Evolutionary conservation across 2,113 vertebrate genomes (phyloP).

Genomic region (Dromaius novaehollandiae): DNA sequence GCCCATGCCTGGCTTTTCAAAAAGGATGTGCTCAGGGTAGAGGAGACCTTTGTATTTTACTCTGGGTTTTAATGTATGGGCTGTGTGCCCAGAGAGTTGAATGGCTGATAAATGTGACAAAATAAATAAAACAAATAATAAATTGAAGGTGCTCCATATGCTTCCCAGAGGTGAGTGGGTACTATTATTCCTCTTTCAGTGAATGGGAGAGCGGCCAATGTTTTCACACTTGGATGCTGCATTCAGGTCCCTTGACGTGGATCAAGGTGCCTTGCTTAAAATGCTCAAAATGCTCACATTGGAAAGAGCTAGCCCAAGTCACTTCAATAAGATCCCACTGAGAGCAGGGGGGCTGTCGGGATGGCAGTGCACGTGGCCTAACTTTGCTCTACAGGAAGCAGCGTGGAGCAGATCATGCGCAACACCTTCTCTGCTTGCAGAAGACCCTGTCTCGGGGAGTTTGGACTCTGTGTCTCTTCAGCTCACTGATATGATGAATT

Average conservation of each 20-base stretch:
- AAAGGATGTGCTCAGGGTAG: constrained; percentile 1
- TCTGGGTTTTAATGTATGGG: constrained; percentile 46
- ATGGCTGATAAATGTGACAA: constrained; percentile 61
- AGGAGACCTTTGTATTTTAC: constrained; percentile 24
- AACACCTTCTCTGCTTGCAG: not conserved
- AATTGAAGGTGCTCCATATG: constrained; percentile 2
- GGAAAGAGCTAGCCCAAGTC: not conserved
- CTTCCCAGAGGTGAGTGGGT: constrained; percentile 28
- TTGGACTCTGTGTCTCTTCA: not conserved
- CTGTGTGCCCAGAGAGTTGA: constrained; percentile 24
- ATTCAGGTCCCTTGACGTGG: not conserved
- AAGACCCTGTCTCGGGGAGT: not conserved
- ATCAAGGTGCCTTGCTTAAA: not conserved
- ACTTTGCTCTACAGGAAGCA: not conserved
- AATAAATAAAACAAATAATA: constrained; percentile 68
- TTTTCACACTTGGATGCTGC: constrained; percentile 24
- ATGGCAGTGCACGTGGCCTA: not conserved
- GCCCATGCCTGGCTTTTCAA: not conserved
- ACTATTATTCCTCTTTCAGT: constrained; percentile 23
- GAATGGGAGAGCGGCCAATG: constrained; percentile 7
- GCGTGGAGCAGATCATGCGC: not conserved
- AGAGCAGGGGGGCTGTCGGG: not conserved
- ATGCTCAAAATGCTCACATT: not conserved
- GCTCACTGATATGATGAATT: not conserved
- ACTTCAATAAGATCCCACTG: not conserved